These are phyloP conservation scores for Dendrocincla tyrannina DNA, from an alignment of 2,797 vertebrate species.

Conservation along the genomic window DNA sequence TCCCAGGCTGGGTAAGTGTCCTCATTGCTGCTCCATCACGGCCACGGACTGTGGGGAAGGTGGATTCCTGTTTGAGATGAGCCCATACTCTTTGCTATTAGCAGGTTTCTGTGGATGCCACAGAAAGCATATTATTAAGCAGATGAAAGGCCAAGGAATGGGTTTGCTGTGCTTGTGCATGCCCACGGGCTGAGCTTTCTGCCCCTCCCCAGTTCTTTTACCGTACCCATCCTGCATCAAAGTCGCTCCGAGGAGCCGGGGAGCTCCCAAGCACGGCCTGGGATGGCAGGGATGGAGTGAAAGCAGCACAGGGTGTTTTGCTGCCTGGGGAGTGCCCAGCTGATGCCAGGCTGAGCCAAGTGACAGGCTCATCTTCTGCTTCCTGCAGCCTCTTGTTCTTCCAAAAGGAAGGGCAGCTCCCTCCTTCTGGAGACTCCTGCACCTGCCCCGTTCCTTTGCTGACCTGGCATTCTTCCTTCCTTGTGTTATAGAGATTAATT, in stretches of 20 bases:
- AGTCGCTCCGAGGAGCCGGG: neutral
- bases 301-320: neutral
- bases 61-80: neutral
- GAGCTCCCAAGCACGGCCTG: neutral
- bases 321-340: neutral
- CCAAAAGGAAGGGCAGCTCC: neutral
- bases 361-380: neutral
- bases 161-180: conserved; percentile 43
- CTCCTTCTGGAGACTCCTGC: neutral
- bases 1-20: neutral
- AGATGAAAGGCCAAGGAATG: conserved; percentile 47
- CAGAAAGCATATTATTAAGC: conserved; percentile 29
- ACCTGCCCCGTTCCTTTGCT: neutral
- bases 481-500: neutral
- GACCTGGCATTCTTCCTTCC: neutral
- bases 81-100: neutral
- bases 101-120: conserved; percentile 27
- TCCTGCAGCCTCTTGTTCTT: neutral
- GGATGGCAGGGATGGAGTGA: neutral
- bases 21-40: neutral
- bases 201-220: neutral
- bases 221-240: neutral
- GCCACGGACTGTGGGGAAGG: neutral
- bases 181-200: conserved; percentile 29
- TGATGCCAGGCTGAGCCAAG: neutral